phyloP scores from a whole-genome alignment of 2,113 vertebrate species.

The Pontoporia blainvillei region DNA sequence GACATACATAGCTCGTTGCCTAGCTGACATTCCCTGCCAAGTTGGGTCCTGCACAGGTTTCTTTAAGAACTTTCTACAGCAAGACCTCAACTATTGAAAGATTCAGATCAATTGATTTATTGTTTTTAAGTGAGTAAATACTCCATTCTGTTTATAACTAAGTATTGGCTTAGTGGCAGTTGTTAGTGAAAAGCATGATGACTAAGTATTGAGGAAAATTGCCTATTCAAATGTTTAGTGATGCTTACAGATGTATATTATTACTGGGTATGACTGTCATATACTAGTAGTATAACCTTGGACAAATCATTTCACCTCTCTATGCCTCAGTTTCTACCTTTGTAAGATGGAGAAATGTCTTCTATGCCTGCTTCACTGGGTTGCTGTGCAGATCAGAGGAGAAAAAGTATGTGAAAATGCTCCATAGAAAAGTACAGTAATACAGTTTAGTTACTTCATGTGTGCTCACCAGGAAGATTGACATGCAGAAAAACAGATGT shows the following conservation, averaged over 20 bases:
- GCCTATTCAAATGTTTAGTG: background rate
- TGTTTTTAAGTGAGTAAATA: background rate
- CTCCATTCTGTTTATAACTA: background rate
- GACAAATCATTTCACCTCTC: background rate
- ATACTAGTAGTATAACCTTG: background rate
- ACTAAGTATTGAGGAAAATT: background rate
- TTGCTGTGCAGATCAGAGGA: background rate
- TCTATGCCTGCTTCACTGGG: background rate
- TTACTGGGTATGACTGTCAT: background rate
- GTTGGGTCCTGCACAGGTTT: background rate
- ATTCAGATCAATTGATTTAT: background rate
- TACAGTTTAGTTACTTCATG: background rate
- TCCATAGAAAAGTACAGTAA: background rate
- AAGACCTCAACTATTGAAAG: constrained; percentile 10
- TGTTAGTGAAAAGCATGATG: background rate
- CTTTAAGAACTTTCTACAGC: background rate
- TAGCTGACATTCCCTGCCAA: background rate
- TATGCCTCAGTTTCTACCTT: background rate
- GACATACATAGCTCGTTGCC: background rate
- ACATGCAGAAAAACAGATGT: background rate
- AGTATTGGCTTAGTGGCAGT: background rate
- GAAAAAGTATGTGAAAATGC: background rate
- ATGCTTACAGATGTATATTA: background rate
- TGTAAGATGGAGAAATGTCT: constrained; percentile 1
- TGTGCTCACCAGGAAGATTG: background rate